These are phyloP conservation scores for Vidua chalybeata DNA, from an alignment of 2,113 vertebrate genomes.

Conservation along the genomic window DNA sequence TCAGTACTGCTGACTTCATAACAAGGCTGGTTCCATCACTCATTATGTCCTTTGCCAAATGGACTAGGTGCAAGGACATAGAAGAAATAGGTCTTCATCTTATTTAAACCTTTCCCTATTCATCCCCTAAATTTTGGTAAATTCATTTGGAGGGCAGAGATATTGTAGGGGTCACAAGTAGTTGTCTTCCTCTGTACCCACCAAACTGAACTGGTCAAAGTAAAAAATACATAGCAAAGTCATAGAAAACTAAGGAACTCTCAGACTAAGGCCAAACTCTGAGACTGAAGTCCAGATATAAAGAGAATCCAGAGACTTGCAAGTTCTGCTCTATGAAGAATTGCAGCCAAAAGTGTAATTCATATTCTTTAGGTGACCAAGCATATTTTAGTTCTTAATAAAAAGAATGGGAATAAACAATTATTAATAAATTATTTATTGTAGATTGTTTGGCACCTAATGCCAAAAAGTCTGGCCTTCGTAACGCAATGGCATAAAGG, in stretches of 20 bases:
- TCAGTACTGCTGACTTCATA: background rate
- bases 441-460: background rate
- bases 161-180: background rate
- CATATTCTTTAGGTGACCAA: background rate
- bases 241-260: background rate
- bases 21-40: background rate
- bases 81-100: background rate
- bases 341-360: background rate
- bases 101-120: background rate
- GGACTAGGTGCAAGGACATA: background rate
- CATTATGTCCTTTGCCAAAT: background rate
- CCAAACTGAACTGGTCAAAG: background rate
- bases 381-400: background rate
- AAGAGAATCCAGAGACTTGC: background rate
- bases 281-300: background rate
- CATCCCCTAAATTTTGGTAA: background rate
- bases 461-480: background rate
- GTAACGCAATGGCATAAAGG: accelerated
- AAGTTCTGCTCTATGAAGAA: background rate
- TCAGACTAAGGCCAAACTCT: background rate
- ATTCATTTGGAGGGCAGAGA: background rate
- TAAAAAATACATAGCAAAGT: background rate
- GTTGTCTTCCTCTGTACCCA: background rate
- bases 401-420: background rate
- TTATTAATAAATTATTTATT: background rate